These are phyloP conservation scores for Chrysolina americana DNA, from an alignment of 2,888 invertebrate species.

Conservation along the genomic window DNA sequence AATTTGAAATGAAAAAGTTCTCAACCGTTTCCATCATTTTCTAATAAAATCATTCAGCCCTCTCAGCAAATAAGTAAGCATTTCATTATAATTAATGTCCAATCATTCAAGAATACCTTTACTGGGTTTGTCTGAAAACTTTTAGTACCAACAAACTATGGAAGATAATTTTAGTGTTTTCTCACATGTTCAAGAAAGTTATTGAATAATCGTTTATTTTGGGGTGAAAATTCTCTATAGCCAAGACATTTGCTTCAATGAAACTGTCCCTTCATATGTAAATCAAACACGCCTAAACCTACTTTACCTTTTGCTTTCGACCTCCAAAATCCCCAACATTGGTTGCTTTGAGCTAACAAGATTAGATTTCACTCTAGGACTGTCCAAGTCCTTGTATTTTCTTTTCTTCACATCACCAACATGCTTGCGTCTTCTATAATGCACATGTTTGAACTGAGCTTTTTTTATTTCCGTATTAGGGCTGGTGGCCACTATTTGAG, in stretches of 20 bases:
- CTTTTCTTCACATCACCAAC: conserved; percentile 31
- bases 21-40: too few relatives aligned
- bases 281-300: background rate
- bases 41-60: too few relatives aligned
- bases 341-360: conserved; percentile 1
- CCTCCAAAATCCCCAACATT: conserved; percentile 13
- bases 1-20: too few relatives aligned
- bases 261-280: background rate
- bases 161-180: too few relatives aligned
- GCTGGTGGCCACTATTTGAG: conserved; percentile 83
- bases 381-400: conserved; percentile 20
- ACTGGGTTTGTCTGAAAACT: too few relatives aligned
- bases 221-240: too few relatives aligned
- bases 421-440: conserved; percentile 43
- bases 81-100: too few relatives aligned
- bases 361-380: conserved; percentile 19
- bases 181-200: too few relatives aligned
- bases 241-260: background rate
- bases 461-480: conserved; percentile 65
- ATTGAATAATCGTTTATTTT: too few relatives aligned
- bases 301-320: conserved; percentile 23
- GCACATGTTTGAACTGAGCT: conserved; percentile 51
- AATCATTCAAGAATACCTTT: too few relatives aligned
- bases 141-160: too few relatives aligned
- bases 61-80: too few relatives aligned